A percentile compares a stretch with the other conserved stretches of the same genome.
Conservation (phyloP, 2,113 vertebrate genomes). For the Oryzias woworae region DNA sequence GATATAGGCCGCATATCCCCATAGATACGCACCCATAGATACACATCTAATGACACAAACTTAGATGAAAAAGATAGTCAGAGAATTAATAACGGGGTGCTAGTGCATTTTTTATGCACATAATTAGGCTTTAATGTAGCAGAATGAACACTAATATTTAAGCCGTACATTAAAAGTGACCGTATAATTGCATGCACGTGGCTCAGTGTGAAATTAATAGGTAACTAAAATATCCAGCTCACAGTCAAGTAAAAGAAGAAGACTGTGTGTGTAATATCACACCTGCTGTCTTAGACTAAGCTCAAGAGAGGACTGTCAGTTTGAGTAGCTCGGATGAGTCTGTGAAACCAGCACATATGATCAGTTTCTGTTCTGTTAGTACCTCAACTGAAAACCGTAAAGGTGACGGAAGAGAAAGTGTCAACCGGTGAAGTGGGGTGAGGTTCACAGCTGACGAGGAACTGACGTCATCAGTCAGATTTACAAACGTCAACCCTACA, state of each 20-base stretch:
- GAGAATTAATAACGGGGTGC: background rate
- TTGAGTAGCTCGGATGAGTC: background rate
- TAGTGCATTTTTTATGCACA: background rate
- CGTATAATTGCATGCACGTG: too few relatives aligned
- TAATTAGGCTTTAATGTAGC: slow-evolving; percentile 3
- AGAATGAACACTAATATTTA: background rate
- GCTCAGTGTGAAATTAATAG: background rate
- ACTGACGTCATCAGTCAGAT: too few relatives aligned
- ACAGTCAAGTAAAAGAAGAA: background rate
- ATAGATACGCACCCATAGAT: slow-evolving; percentile 12
- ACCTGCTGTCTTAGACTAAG: background rate
- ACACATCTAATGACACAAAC: slow-evolving; percentile 12
- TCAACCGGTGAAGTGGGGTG: too few relatives aligned
- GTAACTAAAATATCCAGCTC: background rate
- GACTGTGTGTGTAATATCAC: background rate
- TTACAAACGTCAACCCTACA: too few relatives aligned
- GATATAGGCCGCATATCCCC: slow-evolving; percentile 25
- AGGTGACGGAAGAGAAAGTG: too few relatives aligned
- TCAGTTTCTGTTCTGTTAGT: background rate
- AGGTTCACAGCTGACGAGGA: too few relatives aligned
- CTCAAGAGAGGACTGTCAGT: slow-evolving; percentile 3
- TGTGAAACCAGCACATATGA: background rate
- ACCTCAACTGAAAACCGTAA: too few relatives aligned
- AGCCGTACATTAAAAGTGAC: too few relatives aligned
- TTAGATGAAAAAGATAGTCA: background rate